Base-by-base conservation (phyloP, 2,888 invertebrate genomes). In the Brassicogethes aeneus region DNA sequence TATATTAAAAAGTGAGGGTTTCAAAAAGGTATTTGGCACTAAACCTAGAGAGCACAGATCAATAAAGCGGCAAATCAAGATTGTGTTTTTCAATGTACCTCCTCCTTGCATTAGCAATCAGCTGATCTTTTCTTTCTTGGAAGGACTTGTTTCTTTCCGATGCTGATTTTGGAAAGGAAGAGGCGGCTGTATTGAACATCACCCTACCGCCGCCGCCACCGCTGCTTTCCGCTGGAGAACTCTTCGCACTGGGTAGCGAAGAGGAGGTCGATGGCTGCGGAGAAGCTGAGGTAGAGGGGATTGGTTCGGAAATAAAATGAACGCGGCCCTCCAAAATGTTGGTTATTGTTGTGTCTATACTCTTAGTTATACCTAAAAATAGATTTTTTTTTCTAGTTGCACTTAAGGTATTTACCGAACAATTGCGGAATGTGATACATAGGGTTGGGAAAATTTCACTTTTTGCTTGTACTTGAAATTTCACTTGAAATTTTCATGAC, bases 61-160 rank as follows among this genome's bases (percentile, higher is more conserved):
- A 36, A 47, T 55, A 59, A 45, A 56, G 40, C 16, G 60, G 52
- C 50, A 60, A 53, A 43, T 54, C 64, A 35, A 82, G 70, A 30
- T 78, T 78, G 59, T 87, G 82, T 64, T 86, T 89, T 63, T 84
- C 79, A 48, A 87, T 80, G 62, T 89, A 91, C 60, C 79, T 75
- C 64, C 75, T 74, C 46, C 87, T 71, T 2, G 90, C 88, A 48
- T 79, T 80, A 12, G 82, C 82, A 45, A 90, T 80, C 72, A 91
- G 80, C 56, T 79, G 77, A 37, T 79, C 74, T 65, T 90, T 91
- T 42, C 82, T 70, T 58, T 89, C 87, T 55, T 85, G 82, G 67
- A 87, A 86, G 47, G 86, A 82, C 52, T 80, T 66, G 59, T 79
- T 82, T 15, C 86, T 66, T 49, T 82, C 82, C 33, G 70, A 69